A percentile compares a stretch with the other conserved stretches of the same genome.
These are phyloP conservation scores for Lophotriccus pileatus DNA, from an alignment of 2,797 vertebrate genomes.

Conservation along the genomic window DNA sequence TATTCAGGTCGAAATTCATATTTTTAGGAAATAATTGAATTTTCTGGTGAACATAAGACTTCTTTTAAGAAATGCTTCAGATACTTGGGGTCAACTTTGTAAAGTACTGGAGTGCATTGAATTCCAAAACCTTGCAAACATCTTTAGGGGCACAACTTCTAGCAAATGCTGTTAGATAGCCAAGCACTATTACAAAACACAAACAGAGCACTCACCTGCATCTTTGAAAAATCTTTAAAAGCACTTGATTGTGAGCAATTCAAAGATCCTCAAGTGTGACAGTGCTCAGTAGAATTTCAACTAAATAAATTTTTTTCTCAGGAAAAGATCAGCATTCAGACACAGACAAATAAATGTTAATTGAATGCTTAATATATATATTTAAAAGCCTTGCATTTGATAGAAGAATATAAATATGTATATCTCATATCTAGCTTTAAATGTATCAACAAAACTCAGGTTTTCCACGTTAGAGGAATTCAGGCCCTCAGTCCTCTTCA, in stretches of 20 bases:
- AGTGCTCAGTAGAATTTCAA: background rate
- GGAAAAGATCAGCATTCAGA: background rate
- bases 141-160: background rate
- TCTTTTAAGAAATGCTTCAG: background rate
- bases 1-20: background rate
- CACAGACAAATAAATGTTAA: background rate
- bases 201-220: background rate
- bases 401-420: background rate
- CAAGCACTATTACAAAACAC: background rate
- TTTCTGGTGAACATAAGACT: background rate
- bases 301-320: background rate
- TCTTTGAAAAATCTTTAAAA: background rate
- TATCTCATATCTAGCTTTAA: background rate
- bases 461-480: background rate
- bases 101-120: background rate
- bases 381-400: too few relatives aligned
- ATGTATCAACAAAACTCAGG: background rate
- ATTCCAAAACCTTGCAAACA: background rate
- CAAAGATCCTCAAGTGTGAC: background rate
- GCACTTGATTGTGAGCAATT: background rate
- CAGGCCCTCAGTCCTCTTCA: background rate
- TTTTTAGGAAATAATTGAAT: background rate
- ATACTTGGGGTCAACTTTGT: background rate
- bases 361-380: background rate
- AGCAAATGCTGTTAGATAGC: background rate